phyloP scores from a whole-genome alignment of 2,888 invertebrate genomes.

The Eumacrocentrus americanus region DNA sequence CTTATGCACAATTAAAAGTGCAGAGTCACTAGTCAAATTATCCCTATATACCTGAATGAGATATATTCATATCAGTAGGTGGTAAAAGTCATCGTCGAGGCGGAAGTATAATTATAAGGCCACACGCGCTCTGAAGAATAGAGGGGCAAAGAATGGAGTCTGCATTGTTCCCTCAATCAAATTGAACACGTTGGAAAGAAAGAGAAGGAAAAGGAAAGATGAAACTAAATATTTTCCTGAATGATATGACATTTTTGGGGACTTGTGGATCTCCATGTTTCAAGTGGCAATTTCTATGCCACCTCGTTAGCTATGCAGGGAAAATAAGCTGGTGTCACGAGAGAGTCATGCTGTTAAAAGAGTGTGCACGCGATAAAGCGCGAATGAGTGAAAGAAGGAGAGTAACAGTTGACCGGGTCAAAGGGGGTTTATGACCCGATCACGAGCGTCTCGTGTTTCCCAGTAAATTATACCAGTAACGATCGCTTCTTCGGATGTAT shows the following conservation, averaged over 20 bases:
- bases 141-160: neutral
- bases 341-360: neutral
- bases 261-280: neutral
- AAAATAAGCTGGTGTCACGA: constrained; percentile 13
- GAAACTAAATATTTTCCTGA: neutral
- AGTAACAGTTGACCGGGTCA: constrained; percentile 20
- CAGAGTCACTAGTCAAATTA: constrained; percentile 19
- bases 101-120: neutral
- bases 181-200: neutral
- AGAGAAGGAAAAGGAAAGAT: neutral
- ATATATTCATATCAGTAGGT: constrained; percentile 10
- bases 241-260: neutral
- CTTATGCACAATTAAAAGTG: constrained; percentile 6
- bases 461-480: constrained; percentile 20
- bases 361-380: no score
- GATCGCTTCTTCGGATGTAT: constrained; percentile 11
- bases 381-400: neutral
- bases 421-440: constrained; percentile 27
- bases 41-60: constrained; percentile 2
- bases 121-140: constrained; percentile 6
- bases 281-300: constrained; percentile 5
- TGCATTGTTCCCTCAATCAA: neutral
- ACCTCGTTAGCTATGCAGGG: constrained; percentile 8
- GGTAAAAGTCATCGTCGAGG: constrained; percentile 1
- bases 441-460: constrained; percentile 8